Evolutionary conservation across 2,113 vertebrate species (phyloP), one percentile per base, ranked within the genome.

Genomic region (Columba livia): DNA sequence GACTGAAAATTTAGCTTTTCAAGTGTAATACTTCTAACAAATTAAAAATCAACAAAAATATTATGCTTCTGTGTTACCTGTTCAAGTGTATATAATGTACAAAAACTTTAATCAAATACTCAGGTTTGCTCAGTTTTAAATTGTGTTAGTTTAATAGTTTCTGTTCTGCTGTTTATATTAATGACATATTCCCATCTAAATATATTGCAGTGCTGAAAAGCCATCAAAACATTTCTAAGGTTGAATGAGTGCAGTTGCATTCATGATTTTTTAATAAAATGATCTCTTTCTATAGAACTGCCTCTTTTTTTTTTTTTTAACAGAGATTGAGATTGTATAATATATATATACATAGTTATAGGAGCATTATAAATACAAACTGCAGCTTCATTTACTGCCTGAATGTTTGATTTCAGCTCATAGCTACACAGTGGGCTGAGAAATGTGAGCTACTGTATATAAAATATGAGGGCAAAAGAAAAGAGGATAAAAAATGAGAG

Each of bases 91-190:
- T 98, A 98, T 98, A 99, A 99, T 98, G 98, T 98, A 98, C 98
- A 99, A 99, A 98, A 98, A 98, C 98, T 99, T 99, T 99, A 99
- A 99, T 99, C 99, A 99, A 99, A 99, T 98, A 99, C 98, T 98
- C 98, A 97, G 98, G 99, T 98, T 99, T 98, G 98, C 98, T 99
- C 98, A 98, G 98, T 99, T 99, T 99, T 98, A 98, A 98, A 99
- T 99, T 99, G 99, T 99, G 99, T 99, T 99, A 98, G 98, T 99
- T 98, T 99, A 99, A 99, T 99, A 98, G 99, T 99, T 99, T 99
- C 98, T 99, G 98, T 98, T 99, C 98, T 98, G 98, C 98, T 98
- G 98, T 99, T 99, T 98, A 98, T 98, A 99, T 99, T 99, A 99
- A 99, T 99, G 98, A 98, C 98, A 99, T 98, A 98, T 98, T 99